Evolutionary conservation across 2,888 invertebrate species (phyloP).

Genomic region (Microplitis deprimator): DNA sequence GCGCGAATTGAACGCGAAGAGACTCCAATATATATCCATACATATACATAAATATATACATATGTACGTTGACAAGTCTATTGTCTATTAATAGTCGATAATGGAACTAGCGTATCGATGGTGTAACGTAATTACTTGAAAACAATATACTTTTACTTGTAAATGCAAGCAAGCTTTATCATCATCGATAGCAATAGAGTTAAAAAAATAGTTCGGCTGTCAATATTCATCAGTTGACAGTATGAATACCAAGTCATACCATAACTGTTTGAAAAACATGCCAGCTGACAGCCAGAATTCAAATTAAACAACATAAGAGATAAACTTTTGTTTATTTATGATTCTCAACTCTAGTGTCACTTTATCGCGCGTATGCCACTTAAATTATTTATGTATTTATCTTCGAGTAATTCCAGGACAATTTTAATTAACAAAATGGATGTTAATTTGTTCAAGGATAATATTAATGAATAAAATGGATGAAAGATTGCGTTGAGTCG

Average conservation of each 20-base stretch:
- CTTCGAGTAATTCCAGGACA: too few relatives aligned
- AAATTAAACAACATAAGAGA: too few relatives aligned
- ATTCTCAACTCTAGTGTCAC: not conserved
- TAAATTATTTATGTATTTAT: too few relatives aligned
- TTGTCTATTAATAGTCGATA: slow-evolving; percentile 64
- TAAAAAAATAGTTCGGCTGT: slow-evolving; percentile 12
- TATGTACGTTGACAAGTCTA: slow-evolving; percentile 51
- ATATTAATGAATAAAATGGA: slow-evolving; percentile 11
- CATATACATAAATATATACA: not conserved
- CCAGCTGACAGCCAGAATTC: too few relatives aligned
- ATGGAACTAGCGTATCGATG: slow-evolving; percentile 60
- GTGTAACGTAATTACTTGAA: slow-evolving; percentile 60
- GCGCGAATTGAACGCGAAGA: slow-evolving; percentile 5
- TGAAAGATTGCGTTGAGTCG: slow-evolving; percentile 10
- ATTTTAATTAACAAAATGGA: not conserved
- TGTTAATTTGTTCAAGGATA: not conserved
- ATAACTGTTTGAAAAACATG: not conserved
- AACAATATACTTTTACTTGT: slow-evolving; percentile 17
- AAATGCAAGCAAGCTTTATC: not conserved
- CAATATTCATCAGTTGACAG: not conserved
- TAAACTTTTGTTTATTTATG: not conserved
- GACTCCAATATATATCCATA: not conserved
- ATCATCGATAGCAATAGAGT: not conserved
- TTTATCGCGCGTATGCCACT: not conserved
- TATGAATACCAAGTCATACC: not conserved